phyloP scores from a whole-genome alignment of 2,888 invertebrate species.

The Perithous albicinctus region DNA sequence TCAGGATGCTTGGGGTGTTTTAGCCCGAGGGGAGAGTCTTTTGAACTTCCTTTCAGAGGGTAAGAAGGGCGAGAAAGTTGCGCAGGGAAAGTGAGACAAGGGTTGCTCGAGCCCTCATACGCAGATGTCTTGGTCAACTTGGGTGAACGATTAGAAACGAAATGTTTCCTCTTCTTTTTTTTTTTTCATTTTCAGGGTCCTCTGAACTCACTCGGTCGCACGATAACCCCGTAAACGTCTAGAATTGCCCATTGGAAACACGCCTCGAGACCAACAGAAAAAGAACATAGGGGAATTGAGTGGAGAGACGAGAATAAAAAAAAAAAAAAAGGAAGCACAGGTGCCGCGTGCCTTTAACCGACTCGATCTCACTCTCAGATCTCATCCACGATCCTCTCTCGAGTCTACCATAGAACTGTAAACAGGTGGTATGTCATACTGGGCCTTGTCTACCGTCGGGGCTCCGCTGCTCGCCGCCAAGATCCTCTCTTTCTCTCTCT shows the following conservation, averaged over 20 bases:
- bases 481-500: too few relatives aligned
- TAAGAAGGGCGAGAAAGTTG: slow-evolving; percentile 30
- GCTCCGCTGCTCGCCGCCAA: too few relatives aligned
- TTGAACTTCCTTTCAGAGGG: slow-evolving; percentile 33
- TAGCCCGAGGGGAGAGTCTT: slow-evolving; percentile 10
- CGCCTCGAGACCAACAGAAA: not conserved
- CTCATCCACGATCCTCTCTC: slow-evolving; percentile 43
- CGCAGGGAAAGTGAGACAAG: slow-evolving; percentile 26
- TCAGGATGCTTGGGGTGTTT: slow-evolving; percentile 41
- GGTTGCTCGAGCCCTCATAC: slow-evolving; percentile 59
- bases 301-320: slow-evolving; percentile 21
- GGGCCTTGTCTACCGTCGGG: slow-evolving; percentile 41
- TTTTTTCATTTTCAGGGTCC: slow-evolving; percentile 33
- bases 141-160: slow-evolving; percentile 62
- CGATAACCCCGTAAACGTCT: slow-evolving; percentile 49
- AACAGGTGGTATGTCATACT: slow-evolving; percentile 6
- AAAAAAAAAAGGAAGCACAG: slow-evolving; percentile 43
- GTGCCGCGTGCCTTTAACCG: slow-evolving; percentile 44
- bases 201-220: slow-evolving; percentile 6
- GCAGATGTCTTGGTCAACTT: slow-evolving; percentile 60
- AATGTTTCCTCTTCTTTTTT: too few relatives aligned
- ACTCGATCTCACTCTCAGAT: slow-evolving; percentile 52
- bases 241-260: not conserved
- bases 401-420: slow-evolving; percentile 12
- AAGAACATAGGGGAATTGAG: not conserved